Evolutionary conservation across 2,888 invertebrate species (phyloP), one percentile per base, ranked within the genome.

Genomic region (Parascotia fuliginaria): DNA sequence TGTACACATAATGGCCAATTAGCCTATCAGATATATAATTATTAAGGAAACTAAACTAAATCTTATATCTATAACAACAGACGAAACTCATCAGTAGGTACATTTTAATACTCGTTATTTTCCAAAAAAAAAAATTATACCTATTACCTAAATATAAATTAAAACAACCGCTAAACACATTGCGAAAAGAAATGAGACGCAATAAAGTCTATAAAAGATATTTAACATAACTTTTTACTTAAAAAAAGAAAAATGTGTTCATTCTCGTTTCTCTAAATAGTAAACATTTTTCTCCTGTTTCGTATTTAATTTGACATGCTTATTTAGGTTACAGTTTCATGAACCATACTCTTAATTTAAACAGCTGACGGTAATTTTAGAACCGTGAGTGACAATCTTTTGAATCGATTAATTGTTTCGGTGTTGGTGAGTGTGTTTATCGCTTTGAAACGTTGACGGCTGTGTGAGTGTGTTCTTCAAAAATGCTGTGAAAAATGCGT

Each of bases 331-430:
- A 36, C 33, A 48, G 43, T 55, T 19, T 27, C 50, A 40, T 61
- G 58, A 53, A 46, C 32, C 39, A 22, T 38, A 9, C 22, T 51
- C 46, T 58, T 65, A 53, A 59, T 65, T 62, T 42, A 45, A 53
- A 59, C 48, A 48, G 36, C 16, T 54, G 13, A 32, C 27, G 44
- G 48, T 54, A 62, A 53, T 55, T 62, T 65, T 46, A 46, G 59
- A 65, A 37, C 50, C 45, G 27, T 65, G 62, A 65, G 50, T 50
- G 64, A 55, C 62, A 59, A 37, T 48, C 29, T 15, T n/a, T 27
- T 44, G 45, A 46, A 40, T 55, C 59, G 55, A 59, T 65, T 65
- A 65, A 55, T 65, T 49, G 33, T 48, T n/a, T n/a, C n/a, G n/a
- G n/a, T n/a, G n/a, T n/a, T n/a, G n/a, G n/a, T n/a, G n/a, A n/a